Percentiles rank a stretch among this genome's conserved stretches.
Evolutionary conservation across 2,113 vertebrate species (phyloP).

Genomic region (Ophiodon elongatus): DNA sequence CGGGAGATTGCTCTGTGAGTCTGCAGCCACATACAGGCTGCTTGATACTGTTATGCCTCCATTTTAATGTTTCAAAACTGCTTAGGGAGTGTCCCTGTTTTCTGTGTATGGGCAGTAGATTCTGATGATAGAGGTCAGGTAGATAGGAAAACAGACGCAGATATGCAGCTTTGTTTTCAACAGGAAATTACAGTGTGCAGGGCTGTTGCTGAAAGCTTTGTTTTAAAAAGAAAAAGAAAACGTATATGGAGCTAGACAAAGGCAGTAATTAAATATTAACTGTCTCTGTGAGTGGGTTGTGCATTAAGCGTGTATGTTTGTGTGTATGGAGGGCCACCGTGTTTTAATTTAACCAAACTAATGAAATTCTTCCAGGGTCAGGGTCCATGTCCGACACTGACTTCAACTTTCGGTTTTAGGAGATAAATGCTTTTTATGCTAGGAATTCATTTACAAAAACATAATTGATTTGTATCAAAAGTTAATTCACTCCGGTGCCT

Average conservation of each 20-base stretch:
- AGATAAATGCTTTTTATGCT: constrained; percentile 1
- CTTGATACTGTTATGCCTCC: constrained; percentile 50
- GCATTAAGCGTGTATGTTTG: background rate
- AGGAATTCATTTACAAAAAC: background rate
- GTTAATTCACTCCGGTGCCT: background rate
- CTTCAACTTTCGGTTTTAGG: background rate
- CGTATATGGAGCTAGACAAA: background rate
- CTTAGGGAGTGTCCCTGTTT: constrained; percentile 43
- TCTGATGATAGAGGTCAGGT: constrained; percentile 23
- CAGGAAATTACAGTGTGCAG: constrained; percentile 42
- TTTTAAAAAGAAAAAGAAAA: too few species aligned
- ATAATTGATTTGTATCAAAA: constrained; percentile 14
- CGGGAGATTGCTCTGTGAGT: constrained; percentile 66
- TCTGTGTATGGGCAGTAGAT: constrained; percentile 31
- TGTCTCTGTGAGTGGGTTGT: background rate
- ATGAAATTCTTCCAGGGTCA: background rate
- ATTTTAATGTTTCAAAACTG: constrained; percentile 56
- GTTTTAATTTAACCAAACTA: constrained; percentile 12
- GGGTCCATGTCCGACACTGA: background rate
- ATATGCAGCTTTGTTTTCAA: constrained; percentile 25
- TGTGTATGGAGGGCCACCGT: background rate
- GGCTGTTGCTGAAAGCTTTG: constrained; percentile 1
- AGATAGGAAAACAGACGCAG: background rate
- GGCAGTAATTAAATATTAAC: constrained; percentile 20
- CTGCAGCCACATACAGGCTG: constrained; percentile 44